Evolutionary conservation across 2,888 invertebrate species (phyloP), one percentile per base, ranked within the genome.

Genomic region (Acleris cristana): DNA sequence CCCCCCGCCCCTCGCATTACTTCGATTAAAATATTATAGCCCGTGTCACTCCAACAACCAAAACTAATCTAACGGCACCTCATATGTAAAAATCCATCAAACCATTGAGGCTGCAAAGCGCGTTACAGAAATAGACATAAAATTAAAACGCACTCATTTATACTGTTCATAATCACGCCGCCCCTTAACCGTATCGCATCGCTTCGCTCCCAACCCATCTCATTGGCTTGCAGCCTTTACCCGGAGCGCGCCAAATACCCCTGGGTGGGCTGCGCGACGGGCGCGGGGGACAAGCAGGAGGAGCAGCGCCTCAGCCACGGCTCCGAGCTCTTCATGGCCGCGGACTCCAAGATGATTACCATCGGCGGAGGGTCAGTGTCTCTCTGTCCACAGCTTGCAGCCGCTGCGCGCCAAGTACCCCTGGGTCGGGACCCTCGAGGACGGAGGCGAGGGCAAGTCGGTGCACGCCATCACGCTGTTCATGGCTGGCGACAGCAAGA

Each of bases 261-360:
- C 1, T 99, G 99, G 99, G 97, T 99, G 71, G 99, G 99, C 64
- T 89, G 89, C 72, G 96, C 76, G 70, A 88, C 86, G 71, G 76
- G 76, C 23, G 82, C 81, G 56, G 88, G 85, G 49, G 87, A 84
- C 66, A 86, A 86, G 72, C 79, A 78, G 16, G 96, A 95, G 82
- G 96, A 94, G 79, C 94, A 92, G 80, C 94, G 94, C 75, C 94
- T 96, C 56, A 95, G 95, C 60, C 98, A 98, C 91, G 96, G 97
- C 70, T 96, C 97, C 8, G 98, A 98, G 82, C 94, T 99, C 48
- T 99, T 99, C 91, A 98, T 98, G 98, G 98, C 98, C 45, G 99
- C 98, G 23, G 98, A 98, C 93, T 94, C 96, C 64, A 96, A 96
- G 88, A 98, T 98, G 97, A 97, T 99, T 80, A 98, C 98, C 76